A percentile compares a stretch with the other conserved stretches of the same genome.
Evolutionary conservation across 2,888 invertebrate species (phyloP).

Genomic region (Notodonta dromedarius): DNA sequence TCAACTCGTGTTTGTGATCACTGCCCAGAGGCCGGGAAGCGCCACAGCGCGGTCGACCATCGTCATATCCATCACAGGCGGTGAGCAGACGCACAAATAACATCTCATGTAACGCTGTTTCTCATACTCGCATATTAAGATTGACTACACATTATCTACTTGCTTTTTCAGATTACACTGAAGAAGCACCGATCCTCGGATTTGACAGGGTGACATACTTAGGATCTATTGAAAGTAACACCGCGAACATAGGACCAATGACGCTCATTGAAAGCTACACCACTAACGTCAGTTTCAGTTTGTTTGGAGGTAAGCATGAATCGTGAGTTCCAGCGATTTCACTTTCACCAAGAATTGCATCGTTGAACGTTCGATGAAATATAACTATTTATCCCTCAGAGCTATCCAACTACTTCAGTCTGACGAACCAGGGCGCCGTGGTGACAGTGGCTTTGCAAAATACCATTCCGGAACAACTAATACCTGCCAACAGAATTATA

Average conservation of each 20-base stretch:
- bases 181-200: conserved; percentile 14
- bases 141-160: neutral
- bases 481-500: conserved; percentile 41
- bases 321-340: neutral
- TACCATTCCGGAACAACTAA: conserved; percentile 37
- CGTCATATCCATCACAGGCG: conserved; percentile 21
- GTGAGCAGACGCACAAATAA: neutral
- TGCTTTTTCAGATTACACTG: conserved; percentile 8
- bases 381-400: conserved; percentile 21
- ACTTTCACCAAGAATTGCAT: neutral
- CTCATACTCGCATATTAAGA: neutral
- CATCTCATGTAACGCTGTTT: neutral
- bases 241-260: conserved; percentile 30
- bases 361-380: no score
- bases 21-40: conserved; percentile 21
- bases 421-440: conserved; percentile 13
- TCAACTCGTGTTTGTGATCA: conserved; percentile 17
- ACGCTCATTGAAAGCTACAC: conserved; percentile 39
- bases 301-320: conserved; percentile 21
- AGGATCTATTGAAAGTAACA: conserved; percentile 22
- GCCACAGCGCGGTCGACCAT: conserved; percentile 24
- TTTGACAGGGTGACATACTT: conserved; percentile 25
- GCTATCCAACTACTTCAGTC: conserved; percentile 25
- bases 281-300: conserved; percentile 30
- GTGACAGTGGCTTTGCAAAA: conserved; percentile 22